Conservation (phyloP, 1,140 invertebrate genomes). For the Conus ventricosus region DNA sequence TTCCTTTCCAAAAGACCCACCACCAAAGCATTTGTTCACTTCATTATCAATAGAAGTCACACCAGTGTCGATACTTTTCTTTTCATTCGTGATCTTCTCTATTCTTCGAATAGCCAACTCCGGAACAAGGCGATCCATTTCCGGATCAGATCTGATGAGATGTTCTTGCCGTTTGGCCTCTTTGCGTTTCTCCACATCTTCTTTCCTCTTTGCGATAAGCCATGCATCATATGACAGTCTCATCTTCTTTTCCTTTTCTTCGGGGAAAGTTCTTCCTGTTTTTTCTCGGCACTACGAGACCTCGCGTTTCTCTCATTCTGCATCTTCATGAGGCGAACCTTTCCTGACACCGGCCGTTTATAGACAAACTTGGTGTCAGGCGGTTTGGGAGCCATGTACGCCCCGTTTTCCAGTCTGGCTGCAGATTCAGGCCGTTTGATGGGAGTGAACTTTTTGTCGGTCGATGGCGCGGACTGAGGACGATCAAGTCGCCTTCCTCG, state of each 20-base stretch:
- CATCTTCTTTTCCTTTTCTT: constrained; percentile 49
- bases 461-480: not conserved
- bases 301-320: constrained; percentile 40
- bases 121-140: constrained; percentile 60
- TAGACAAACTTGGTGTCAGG: constrained; percentile 65
- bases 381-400: constrained; percentile 21
- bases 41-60: constrained; percentile 25
- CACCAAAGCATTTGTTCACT: constrained; percentile 11
- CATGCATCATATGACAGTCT: constrained; percentile 67
- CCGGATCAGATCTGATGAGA: constrained; percentile 64
- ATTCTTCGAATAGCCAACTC: constrained; percentile 61
- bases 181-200: constrained; percentile 54
- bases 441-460: constrained; percentile 19
- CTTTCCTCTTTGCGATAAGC: constrained; percentile 59
- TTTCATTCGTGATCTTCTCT: constrained; percentile 57
- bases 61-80: constrained; percentile 63
- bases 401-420: constrained; percentile 20
- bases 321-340: constrained; percentile 56
- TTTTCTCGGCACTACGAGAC: constrained; percentile 28
- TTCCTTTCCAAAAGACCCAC: not conserved
- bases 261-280: constrained; percentile 25
- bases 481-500: not conserved
- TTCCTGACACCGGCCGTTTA: constrained; percentile 63
- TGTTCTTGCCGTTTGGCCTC: constrained; percentile 55
- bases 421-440: constrained; percentile 30